phyloP scores from a whole-genome alignment of 2,888 invertebrate genomes.

The Crioceris asparagi region DNA sequence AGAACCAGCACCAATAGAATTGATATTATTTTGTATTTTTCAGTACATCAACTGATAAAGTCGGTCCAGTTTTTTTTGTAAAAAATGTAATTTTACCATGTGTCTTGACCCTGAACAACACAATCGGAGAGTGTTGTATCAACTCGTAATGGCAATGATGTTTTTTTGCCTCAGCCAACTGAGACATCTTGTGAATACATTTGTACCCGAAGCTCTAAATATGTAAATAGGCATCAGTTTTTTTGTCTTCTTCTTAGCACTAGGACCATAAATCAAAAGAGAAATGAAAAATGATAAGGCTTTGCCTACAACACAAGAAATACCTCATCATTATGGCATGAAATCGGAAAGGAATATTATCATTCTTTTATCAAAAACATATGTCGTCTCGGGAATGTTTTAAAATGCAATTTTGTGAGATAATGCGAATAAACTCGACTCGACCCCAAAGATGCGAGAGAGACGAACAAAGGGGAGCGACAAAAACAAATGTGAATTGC shows the following conservation, averaged over 20 bases:
- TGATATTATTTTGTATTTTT: too few relatives aligned
- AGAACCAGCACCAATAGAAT: too few relatives aligned
- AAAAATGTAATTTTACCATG: too few relatives aligned
- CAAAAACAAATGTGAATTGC: constrained; percentile 41
- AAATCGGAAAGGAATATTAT: constrained; percentile 18
- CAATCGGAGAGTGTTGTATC: too few relatives aligned
- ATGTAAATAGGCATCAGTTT: constrained; percentile 1
- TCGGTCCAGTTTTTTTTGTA: too few relatives aligned
- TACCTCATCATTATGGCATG: constrained; percentile 18
- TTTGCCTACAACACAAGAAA: too few relatives aligned
- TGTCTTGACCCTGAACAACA: too few relatives aligned
- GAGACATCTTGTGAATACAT: background rate
- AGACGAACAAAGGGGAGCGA: constrained; percentile 31
- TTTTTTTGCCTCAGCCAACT: background rate
- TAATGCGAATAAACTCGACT: constrained; percentile 34
- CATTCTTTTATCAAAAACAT: constrained; percentile 36
- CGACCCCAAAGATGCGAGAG: constrained; percentile 25
- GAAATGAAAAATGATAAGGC: constrained; percentile 15
- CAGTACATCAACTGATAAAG: too few relatives aligned
- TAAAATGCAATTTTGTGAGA: constrained; percentile 38
- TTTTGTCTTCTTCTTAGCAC: background rate
- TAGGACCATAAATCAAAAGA: constrained; percentile 14
- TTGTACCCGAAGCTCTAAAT: background rate
- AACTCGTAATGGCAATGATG: too few relatives aligned
- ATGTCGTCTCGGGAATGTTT: constrained; percentile 35